Evolutionary conservation across 2,888 invertebrate species (phyloP).

Genomic region (Lysandra bellargus): DNA sequence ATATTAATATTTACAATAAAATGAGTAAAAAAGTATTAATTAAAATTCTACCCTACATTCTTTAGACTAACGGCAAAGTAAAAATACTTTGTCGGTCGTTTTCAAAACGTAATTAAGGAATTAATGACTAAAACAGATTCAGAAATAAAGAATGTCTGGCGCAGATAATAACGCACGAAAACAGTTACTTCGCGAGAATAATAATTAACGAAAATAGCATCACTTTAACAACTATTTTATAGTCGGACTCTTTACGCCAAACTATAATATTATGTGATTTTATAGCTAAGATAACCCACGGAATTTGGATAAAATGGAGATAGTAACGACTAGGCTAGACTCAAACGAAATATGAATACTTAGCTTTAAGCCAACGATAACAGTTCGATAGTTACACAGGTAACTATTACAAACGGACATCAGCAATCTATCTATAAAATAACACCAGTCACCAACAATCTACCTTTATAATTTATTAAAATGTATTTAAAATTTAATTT

Average conservation of each 20-base stretch:
- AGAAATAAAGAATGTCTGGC: conserved; percentile 7
- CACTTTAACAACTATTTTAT: not conserved
- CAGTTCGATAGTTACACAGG: too few species aligned
- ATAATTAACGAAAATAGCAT: conserved; percentile 3
- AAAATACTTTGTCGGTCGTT: not conserved
- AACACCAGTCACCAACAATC: too few species aligned
- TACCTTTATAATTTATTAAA: too few species aligned
- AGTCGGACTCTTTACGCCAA: not conserved
- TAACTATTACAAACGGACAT: too few species aligned
- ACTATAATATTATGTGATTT: not conserved
- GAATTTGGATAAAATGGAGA: not conserved
- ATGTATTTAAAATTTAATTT: too few species aligned
- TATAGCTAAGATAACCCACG: not conserved
- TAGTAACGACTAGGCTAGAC: too few species aligned
- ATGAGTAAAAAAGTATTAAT: not conserved
- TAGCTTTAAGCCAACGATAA: too few species aligned
- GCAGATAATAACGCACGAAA: not conserved
- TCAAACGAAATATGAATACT: too few species aligned
- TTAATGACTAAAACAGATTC: not conserved
- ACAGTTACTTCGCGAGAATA: not conserved
- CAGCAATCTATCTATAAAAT: too few species aligned
- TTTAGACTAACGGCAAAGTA: not conserved
- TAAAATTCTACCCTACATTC: not conserved
- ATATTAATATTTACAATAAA: conserved; percentile 4
- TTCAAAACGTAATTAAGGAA: not conserved